Percentiles rank a stretch among this genome's conserved stretches.
These are phyloP conservation scores for Achroia grisella DNA, from an alignment of 1,140 invertebrate species.

Conservation along the genomic window DNA sequence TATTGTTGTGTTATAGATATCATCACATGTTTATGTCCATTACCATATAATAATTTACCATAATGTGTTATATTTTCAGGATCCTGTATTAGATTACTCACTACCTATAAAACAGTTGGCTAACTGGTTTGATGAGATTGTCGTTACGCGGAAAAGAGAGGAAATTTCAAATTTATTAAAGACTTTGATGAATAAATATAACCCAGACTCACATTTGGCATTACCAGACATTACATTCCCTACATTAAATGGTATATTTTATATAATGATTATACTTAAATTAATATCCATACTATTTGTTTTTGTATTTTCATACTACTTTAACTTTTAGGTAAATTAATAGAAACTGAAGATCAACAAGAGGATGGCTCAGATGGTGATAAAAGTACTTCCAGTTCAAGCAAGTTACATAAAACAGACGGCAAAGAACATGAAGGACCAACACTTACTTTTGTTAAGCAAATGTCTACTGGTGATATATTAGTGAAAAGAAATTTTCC, in stretches of 20 bases:
- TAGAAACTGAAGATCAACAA: constrained; percentile 59
- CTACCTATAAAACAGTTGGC: constrained; percentile 84
- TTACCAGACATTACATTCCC: constrained; percentile 79
- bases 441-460: constrained; percentile 55
- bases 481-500: constrained; percentile 51
- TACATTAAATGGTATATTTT: constrained; percentile 75
- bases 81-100: constrained; percentile 82
- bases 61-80: constrained; percentile 65
- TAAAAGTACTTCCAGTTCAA: constrained; percentile 49
- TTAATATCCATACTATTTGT: background rate
- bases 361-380: constrained; percentile 54
- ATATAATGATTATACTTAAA: background rate
- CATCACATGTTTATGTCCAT: too few species aligned
- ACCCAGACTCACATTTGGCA: constrained; percentile 72
- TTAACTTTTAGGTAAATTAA: constrained; percentile 59
- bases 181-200: constrained; percentile 78
- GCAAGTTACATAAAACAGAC: constrained; percentile 43
- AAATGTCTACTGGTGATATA: constrained; percentile 58
- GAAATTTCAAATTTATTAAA: constrained; percentile 85
- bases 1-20: too few species aligned
- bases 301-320: background rate
- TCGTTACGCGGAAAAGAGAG: constrained; percentile 85
- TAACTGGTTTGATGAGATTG: constrained; percentile 86
- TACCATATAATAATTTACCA: background rate
- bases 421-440: constrained; percentile 40